phyloP scores from a whole-genome alignment of 2,888 invertebrate genomes.

The Sialis lutaria region DNA sequence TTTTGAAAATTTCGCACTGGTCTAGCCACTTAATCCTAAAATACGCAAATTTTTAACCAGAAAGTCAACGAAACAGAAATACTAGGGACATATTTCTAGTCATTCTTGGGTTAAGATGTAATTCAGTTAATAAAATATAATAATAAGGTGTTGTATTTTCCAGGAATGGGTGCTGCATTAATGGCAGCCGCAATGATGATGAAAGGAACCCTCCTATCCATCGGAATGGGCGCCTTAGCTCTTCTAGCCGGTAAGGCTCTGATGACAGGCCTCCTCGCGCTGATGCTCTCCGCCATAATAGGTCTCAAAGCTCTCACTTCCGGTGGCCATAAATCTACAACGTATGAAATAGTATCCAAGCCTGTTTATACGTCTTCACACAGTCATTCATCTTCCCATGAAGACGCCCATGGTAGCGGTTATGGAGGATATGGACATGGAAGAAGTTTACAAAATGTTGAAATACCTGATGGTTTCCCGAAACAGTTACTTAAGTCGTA shows the following conservation, averaged over 20 bases:
- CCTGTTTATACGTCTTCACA: slow-evolving; percentile 58
- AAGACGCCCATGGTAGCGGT: slow-evolving; percentile 24
- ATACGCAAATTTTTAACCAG: too few relatives aligned
- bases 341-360: slow-evolving; percentile 71
- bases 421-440: slow-evolving; percentile 1
- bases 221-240: slow-evolving; percentile 59
- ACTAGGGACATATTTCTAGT: too few relatives aligned
- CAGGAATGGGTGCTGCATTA: slow-evolving; percentile 28
- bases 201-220: slow-evolving; percentile 54
- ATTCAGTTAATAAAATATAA: too few relatives aligned
- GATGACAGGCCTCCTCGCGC: slow-evolving; percentile 65
- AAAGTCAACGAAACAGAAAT: too few relatives aligned
- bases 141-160: too few relatives aligned
- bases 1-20: too few relatives aligned
- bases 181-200: slow-evolving; percentile 35
- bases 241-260: slow-evolving; percentile 68
- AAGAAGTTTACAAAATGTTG: slow-evolving; percentile 1
- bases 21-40: too few relatives aligned
- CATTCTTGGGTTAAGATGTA: too few relatives aligned
- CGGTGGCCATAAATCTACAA: slow-evolving; percentile 52
- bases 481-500: too few relatives aligned
- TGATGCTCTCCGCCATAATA: slow-evolving; percentile 58
- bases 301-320: slow-evolving; percentile 54
- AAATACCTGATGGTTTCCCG: slow-evolving; percentile 3
- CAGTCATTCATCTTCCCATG: slow-evolving; percentile 46